phyloP scores from a whole-genome alignment of 2,888 invertebrate genomes.

The Napeogenes sylphis region DNA sequence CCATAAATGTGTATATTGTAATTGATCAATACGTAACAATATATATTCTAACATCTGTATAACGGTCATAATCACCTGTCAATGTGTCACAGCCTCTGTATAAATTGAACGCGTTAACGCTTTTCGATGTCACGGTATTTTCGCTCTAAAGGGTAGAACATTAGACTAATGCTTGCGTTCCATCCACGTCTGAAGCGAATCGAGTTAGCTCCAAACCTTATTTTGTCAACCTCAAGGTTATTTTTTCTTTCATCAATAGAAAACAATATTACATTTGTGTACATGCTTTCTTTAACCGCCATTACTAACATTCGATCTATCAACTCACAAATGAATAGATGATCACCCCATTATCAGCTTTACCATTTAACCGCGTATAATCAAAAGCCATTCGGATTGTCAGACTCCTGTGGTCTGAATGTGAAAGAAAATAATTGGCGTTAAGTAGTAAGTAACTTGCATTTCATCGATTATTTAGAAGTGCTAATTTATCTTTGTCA shows the following conservation, averaged over 20 bases:
- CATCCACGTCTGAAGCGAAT: slow-evolving; percentile 59
- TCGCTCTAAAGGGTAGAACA: slow-evolving; percentile 60
- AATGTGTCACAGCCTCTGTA: slow-evolving; percentile 50
- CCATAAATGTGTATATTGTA: slow-evolving; percentile 50
- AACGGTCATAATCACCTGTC: slow-evolving; percentile 61
- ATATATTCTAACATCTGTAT: slow-evolving; percentile 41
- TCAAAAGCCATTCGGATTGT: too few relatives aligned
- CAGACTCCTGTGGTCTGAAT: too few relatives aligned
- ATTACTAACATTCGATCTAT: too few relatives aligned
- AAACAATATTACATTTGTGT: too few relatives aligned
- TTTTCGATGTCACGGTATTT: slow-evolving; percentile 50
- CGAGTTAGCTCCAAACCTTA: slow-evolving; percentile 44
- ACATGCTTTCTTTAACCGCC: too few relatives aligned
- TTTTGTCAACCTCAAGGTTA: slow-evolving; percentile 38
- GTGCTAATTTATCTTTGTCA: too few relatives aligned
- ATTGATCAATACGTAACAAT: slow-evolving; percentile 43
- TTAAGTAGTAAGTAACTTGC: too few relatives aligned
- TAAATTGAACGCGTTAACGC: slow-evolving; percentile 53
- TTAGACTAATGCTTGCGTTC: slow-evolving; percentile 62
- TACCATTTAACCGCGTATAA: too few relatives aligned
- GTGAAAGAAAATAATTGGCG: too few relatives aligned
- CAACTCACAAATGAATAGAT: too few relatives aligned
- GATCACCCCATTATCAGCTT: too few relatives aligned
- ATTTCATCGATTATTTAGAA: too few relatives aligned
- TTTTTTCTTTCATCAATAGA: neutral